Percentiles rank a stretch among this genome's conserved stretches.
Evolutionary conservation across 1,140 invertebrate genomes (phyloP).

Genomic region (Drosophila littoralis): DNA sequence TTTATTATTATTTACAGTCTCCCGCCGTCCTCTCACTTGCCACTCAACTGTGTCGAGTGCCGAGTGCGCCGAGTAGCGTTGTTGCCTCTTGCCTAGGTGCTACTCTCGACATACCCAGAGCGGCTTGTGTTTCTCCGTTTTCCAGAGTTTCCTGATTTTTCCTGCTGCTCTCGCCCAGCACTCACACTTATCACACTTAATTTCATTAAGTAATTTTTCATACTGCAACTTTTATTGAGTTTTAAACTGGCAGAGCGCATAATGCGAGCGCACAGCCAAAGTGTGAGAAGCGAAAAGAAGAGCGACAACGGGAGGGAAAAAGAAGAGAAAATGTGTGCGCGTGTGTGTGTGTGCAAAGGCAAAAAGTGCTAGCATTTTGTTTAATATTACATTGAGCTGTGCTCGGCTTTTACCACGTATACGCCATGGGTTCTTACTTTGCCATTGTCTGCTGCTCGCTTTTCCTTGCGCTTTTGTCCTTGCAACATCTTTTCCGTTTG

Average conservation of each 20-base stretch:
- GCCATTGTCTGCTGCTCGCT: conserved; percentile 24
- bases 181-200: conserved; percentile 73
- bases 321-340: conserved; percentile 1
- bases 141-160: background rate
- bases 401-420: conserved; percentile 28
- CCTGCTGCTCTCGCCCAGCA: background rate
- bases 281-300: background rate
- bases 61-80: background rate
- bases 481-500: conserved; percentile 27
- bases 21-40: conserved; percentile 12
- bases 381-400: conserved; percentile 59
- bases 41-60: conserved; percentile 27
- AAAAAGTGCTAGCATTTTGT: conserved; percentile 37
- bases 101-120: conserved; percentile 1
- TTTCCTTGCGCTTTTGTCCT: conserved; percentile 22
- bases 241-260: conserved; percentile 63
- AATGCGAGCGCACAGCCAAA: conserved; percentile 24
- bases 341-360: background rate
- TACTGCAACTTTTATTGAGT: conserved; percentile 77
- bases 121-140: conserved; percentile 7
- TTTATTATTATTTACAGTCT: conserved; percentile 71
- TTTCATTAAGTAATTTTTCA: conserved; percentile 82
- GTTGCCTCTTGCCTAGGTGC: conserved; percentile 6
- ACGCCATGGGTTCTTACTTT: conserved; percentile 40
- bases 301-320: background rate